Evolutionary conservation across 1,140 invertebrate species (phyloP).

Genomic region (Rhynchophorus ferrugineus): DNA sequence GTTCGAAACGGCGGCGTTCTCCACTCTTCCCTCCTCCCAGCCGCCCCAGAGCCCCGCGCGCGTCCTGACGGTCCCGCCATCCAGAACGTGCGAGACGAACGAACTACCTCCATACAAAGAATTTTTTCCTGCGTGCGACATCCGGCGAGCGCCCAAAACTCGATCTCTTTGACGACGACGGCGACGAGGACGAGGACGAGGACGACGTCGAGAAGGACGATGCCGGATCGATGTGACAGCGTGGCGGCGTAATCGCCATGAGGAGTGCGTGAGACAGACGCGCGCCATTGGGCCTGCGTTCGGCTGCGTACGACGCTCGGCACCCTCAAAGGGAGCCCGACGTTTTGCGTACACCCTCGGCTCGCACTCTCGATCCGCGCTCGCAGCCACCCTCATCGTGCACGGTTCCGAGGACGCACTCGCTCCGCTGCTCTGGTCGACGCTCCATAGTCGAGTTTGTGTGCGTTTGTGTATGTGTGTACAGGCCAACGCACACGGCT

Average conservation of each 20-base stretch:
- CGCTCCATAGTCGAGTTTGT: too few species aligned
- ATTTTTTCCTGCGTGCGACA: neutral
- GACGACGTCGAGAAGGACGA: too few species aligned
- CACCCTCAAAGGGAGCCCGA: constrained; percentile 9
- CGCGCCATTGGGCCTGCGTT: constrained; percentile 23
- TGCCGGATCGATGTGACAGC: constrained; percentile 21
- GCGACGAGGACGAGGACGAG: neutral
- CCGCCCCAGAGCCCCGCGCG: too few species aligned
- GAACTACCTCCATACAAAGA: neutral
- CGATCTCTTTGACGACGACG: constrained; percentile 18
- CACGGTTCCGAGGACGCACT: constrained; percentile 12
- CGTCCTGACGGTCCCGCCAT: too few species aligned
- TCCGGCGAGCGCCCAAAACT: neutral
- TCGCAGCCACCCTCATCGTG: constrained; percentile 13
- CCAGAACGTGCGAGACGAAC: too few species aligned
- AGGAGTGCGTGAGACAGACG: constrained; percentile 27
- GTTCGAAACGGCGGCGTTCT: too few species aligned
- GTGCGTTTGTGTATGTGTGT: too few species aligned
- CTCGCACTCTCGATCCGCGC: constrained; percentile 3
- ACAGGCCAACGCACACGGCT: too few species aligned
- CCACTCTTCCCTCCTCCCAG: too few species aligned
- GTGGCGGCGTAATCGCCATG: constrained; percentile 3
- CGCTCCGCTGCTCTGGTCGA: neutral
- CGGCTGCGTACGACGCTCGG: constrained; percentile 21
- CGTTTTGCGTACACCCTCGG: constrained; percentile 16